phyloP scores from a whole-genome alignment of 2,113 vertebrate genomes.

The Paradoxurus hermaphroditus region DNA sequence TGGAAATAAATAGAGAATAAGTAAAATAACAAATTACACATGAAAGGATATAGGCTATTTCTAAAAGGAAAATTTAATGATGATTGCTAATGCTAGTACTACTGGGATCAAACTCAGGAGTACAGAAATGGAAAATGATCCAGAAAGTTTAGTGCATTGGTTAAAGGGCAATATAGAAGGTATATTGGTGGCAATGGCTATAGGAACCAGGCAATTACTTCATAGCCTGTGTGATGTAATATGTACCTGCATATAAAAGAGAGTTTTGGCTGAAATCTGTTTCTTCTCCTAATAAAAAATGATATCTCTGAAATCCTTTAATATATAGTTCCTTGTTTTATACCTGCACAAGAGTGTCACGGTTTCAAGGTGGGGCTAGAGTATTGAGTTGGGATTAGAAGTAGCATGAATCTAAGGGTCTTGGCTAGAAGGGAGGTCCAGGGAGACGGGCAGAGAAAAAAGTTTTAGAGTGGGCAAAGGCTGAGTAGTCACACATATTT shows the following conservation, averaged over 20 bases:
- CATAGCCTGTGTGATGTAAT: background rate
- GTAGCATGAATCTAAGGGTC: background rate
- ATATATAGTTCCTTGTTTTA: background rate
- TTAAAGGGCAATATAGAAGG: background rate
- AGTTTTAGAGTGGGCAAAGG: background rate
- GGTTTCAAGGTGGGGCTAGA: background rate
- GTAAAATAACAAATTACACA: background rate
- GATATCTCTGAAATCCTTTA: background rate
- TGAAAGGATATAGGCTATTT: background rate
- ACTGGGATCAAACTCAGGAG: background rate
- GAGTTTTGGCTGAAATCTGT: background rate
- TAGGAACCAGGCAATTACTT: background rate
- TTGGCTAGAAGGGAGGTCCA: background rate
- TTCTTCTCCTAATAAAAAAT: background rate
- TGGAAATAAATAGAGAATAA: background rate
- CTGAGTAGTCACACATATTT: background rate
- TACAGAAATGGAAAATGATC: background rate
- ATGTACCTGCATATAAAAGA: background rate
- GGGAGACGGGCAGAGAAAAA: background rate
- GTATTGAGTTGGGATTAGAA: background rate
- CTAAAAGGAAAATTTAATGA: slow-evolving; percentile 5
- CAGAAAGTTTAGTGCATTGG: background rate
- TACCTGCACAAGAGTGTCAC: background rate
- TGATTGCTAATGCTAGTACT: background rate
- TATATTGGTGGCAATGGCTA: background rate